phyloP scores from a whole-genome alignment of 2,797 vertebrate genomes.

The Micropoecilia bifurca region DNA sequence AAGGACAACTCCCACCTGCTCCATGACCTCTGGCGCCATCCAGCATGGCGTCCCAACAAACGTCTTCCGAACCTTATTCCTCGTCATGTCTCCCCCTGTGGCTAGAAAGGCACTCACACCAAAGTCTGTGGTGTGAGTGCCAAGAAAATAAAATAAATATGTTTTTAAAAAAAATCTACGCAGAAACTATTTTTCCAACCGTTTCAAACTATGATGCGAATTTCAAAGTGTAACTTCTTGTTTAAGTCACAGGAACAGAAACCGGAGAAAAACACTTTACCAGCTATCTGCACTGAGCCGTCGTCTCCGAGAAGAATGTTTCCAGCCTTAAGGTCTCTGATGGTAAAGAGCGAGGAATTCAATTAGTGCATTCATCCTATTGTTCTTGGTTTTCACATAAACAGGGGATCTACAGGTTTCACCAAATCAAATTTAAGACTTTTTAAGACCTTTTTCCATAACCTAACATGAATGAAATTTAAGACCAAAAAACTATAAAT shows the following conservation, averaged over 20 bases:
- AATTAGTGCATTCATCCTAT: constrained; percentile 14
- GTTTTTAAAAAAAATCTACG: not conserved
- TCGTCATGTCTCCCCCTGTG: constrained; percentile 94
- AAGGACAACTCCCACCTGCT: constrained; percentile 83
- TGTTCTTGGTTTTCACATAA: constrained; percentile 23
- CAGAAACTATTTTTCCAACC: not conserved
- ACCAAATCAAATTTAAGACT: too few relatives aligned
- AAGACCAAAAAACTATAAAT: too few relatives aligned
- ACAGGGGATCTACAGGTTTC: too few relatives aligned
- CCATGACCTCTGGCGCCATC: constrained; percentile 99
- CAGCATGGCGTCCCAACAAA: constrained; percentile 97
- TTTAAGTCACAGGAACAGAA: not conserved
- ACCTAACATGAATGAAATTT: too few relatives aligned
- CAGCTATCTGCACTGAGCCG: constrained; percentile 94
- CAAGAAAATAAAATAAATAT: not conserved
- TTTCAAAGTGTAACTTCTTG: not conserved
- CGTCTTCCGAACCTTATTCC: constrained; percentile 95
- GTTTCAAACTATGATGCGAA: not conserved
- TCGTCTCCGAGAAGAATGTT: constrained; percentile 96
- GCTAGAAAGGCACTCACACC: constrained; percentile 96
- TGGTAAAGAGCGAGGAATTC: constrained; percentile 30
- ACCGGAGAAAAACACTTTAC: constrained; percentile 69
- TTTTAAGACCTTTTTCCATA: too few relatives aligned
- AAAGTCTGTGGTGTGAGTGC: constrained; percentile 83
- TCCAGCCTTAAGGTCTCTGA: constrained; percentile 95